These are phyloP conservation scores for Burhinus bistriatus DNA, from an alignment of 2,113 vertebrate genomes.

Conservation along the genomic window DNA sequence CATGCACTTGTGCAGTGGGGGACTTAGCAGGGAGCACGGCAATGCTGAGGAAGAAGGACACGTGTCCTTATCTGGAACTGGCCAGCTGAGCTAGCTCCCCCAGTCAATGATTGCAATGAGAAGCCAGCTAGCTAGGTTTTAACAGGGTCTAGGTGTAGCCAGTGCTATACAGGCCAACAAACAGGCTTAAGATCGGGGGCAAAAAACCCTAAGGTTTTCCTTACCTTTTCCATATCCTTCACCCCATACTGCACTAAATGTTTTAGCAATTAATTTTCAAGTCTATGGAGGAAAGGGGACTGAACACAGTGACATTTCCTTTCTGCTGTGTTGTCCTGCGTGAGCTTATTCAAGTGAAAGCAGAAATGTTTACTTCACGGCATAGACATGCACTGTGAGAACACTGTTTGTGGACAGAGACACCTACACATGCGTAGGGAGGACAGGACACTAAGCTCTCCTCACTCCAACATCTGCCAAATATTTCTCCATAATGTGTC, in stretches of 20 bases:
- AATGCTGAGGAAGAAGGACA: not conserved
- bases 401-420: not conserved
- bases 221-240: not conserved
- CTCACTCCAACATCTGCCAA: not conserved
- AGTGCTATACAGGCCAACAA: not conserved
- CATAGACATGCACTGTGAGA: not conserved
- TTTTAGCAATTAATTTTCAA: not conserved
- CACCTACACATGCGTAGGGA: not conserved
- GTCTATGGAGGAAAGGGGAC: not conserved
- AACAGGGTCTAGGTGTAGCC: not conserved
- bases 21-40: not conserved
- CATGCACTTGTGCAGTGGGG: not conserved
- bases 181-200: not conserved
- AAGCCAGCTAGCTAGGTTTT: not conserved
- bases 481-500: not conserved
- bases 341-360: not conserved
- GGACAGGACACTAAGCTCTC: not conserved
- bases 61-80: not conserved
- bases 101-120: not conserved
- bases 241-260: fast-evolving
- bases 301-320: not conserved
- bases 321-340: not conserved
- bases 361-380: not conserved
- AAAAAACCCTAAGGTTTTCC: not conserved
- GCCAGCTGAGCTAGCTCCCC: not conserved